Evolutionary conservation across 2,888 invertebrate genomes (phyloP).

Genomic region (Tanypteryx hageni): DNA sequence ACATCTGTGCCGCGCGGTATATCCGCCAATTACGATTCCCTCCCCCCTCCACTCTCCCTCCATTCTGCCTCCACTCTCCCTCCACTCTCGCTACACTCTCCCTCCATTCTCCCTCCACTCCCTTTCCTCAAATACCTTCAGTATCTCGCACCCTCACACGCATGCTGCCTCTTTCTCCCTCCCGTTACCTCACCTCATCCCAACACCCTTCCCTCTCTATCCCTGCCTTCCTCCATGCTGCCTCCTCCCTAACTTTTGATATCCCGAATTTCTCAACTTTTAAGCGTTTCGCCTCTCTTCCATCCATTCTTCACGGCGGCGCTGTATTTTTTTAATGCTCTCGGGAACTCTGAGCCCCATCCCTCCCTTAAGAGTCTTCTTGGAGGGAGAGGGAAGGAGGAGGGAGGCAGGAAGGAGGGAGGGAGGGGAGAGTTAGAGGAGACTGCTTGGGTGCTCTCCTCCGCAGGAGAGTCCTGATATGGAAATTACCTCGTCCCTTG

Average conservation of each 20-base stretch:
- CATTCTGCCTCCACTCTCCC: not conserved
- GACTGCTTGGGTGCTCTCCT: not conserved
- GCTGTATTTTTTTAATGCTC: constrained; percentile 31
- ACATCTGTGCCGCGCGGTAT: constrained; percentile 50
- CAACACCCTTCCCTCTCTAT: not conserved
- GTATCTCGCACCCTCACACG: not conserved
- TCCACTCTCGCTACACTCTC: not conserved
- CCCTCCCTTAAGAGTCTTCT: not conserved
- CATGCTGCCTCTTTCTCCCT: not conserved
- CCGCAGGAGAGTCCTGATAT: constrained; percentile 23
- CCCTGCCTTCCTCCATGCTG: not conserved
- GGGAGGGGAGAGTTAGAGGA: not conserved
- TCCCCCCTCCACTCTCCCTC: not conserved
- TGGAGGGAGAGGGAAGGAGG: not conserved
- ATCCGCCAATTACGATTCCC: constrained; percentile 57
- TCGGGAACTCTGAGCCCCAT: constrained; percentile 42
- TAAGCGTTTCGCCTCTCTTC: not conserved
- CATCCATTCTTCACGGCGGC: constrained; percentile 48
- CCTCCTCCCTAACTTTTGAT: constrained; percentile 32
- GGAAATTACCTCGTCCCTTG: constrained; percentile 16
- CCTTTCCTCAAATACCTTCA: not conserved
- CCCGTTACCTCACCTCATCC: not conserved
- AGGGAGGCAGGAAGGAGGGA: not conserved
- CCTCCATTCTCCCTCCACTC: not conserved
- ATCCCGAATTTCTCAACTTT: constrained; percentile 52